A percentile compares a stretch with the other conserved stretches of the same genome.
Conservation (phyloP, 2,113 vertebrate species). For the Rhynchopsitta pachyrhyncha region DNA sequence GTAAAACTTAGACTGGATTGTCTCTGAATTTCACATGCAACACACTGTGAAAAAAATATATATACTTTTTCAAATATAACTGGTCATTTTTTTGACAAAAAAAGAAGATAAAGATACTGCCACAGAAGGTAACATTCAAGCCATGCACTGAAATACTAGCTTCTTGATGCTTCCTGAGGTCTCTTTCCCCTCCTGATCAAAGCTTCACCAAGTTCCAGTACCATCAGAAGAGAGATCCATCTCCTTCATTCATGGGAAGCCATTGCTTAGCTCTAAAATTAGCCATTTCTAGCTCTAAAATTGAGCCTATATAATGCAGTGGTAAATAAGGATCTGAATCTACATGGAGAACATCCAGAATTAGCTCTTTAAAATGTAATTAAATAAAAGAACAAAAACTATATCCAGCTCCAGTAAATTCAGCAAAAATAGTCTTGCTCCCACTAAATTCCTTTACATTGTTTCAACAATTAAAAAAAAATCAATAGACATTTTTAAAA, state of each 20-base stretch:
- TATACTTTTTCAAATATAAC: neutral
- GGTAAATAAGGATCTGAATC: neutral
- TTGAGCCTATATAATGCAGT: fast-evolving
- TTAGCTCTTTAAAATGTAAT: neutral
- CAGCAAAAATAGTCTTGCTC: neutral
- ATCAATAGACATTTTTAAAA: neutral
- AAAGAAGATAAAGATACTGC: neutral
- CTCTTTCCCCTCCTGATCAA: neutral
- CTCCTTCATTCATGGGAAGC: neutral
- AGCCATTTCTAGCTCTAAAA: neutral
- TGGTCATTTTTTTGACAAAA: neutral
- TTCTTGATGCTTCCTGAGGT: neutral
- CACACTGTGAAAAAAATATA: neutral
- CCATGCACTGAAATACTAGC: fast-evolving
- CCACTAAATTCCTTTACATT: neutral
- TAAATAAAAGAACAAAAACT: neutral
- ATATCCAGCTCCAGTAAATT: neutral
- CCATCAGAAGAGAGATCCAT: neutral
- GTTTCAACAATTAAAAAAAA: neutral
- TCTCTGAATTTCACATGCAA: neutral
- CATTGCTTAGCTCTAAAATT: neutral
- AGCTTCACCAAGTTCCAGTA: neutral
- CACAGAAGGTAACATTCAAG: neutral
- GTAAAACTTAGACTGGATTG: neutral
- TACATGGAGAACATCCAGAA: neutral